Percentiles rank a stretch among this genome's conserved stretches.
phyloP scores from a whole-genome alignment of 2,888 invertebrate species.

The Odontothrips loti region DNA sequence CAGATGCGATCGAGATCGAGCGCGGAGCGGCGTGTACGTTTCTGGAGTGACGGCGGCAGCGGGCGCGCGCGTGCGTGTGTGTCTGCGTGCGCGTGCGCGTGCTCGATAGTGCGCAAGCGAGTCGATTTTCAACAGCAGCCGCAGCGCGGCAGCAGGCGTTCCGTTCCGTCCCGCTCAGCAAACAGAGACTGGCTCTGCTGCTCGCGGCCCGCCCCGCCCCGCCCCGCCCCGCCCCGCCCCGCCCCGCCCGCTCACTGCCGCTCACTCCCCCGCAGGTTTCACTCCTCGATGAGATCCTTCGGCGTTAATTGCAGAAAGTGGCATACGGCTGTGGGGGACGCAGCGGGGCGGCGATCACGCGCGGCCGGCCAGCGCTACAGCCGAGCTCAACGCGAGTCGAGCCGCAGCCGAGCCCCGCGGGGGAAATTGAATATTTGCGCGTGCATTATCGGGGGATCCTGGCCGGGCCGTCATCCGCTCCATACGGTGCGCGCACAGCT shows the following conservation, averaged over 20 bases:
- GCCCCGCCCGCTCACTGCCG: slow-evolving; percentile 13
- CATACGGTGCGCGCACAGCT: too few species aligned
- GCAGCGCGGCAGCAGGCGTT: too few species aligned
- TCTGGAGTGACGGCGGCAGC: background rate
- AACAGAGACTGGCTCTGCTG: background rate
- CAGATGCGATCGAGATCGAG: background rate
- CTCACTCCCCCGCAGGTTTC: background rate
- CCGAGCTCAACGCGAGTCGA: background rate
- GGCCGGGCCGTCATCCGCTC: too few species aligned
- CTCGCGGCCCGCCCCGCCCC: background rate
- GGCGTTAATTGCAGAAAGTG: background rate
- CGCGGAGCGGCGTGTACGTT: background rate
- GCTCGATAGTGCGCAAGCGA: too few species aligned
- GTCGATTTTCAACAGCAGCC: too few species aligned
- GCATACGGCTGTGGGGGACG: background rate
- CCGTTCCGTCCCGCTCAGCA: background rate
- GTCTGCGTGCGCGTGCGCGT: too few species aligned
- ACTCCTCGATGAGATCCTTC: background rate
- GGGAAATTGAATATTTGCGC: too few species aligned
- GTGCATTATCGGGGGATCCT: too few species aligned
- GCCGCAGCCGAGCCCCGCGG: background rate
- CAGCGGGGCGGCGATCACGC: background rate
- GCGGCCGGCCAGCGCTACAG: background rate
- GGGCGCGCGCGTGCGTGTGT: too few species aligned
- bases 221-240: background rate